Base-by-base conservation (phyloP, 2,113 vertebrate species). In the Hippopotamus amphibius region DNA sequence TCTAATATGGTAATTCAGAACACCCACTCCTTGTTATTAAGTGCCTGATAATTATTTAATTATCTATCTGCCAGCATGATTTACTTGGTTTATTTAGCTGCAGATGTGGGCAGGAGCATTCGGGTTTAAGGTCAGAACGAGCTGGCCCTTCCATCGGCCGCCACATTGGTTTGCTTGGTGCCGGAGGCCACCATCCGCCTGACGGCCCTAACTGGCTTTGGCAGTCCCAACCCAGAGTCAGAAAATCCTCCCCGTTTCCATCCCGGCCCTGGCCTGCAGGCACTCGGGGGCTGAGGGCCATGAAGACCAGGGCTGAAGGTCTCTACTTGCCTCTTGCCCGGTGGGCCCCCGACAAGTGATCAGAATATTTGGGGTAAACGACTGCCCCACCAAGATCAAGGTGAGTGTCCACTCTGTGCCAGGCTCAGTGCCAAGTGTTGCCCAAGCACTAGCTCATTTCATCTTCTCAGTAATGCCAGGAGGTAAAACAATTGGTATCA, bases 41-140 rank as follows among this genome's bases (percentile, higher is more conserved):
- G 99, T 98, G 99, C 98, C 98, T 99, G 99, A 99, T 99, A 99
- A 99, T 99, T 99, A 99, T 99, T 99, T 99, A 99, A 99, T 99
- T 99, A 99, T 99, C 98, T 99, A 97, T 99, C 98, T 99, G 99
- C 99, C 99, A 99, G 98, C 98, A 98, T 99, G 99, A 99, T 99
- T 99, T 99, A 99, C 98, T 99, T 97, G 96, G 98, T 99, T 99
- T 99, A 99, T 99, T 99, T 99, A 99, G 98, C 98, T 97, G 98
- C 98, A 99, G 98, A 99, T 98, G 98, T 98, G 99, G 98, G 98
- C 98, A 98, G 89, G 50, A 96, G 98, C 96, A 19, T 72, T 88
- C 3, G 7, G 98, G 96, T 89, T 97, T 96, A 98, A 98, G 99
- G 99, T 99, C 99, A 98, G 89, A 69, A 69, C 41, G 88, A 97